Evolutionary conservation across 2,888 invertebrate genomes (phyloP).

Genomic region (Polyploca ridens): DNA sequence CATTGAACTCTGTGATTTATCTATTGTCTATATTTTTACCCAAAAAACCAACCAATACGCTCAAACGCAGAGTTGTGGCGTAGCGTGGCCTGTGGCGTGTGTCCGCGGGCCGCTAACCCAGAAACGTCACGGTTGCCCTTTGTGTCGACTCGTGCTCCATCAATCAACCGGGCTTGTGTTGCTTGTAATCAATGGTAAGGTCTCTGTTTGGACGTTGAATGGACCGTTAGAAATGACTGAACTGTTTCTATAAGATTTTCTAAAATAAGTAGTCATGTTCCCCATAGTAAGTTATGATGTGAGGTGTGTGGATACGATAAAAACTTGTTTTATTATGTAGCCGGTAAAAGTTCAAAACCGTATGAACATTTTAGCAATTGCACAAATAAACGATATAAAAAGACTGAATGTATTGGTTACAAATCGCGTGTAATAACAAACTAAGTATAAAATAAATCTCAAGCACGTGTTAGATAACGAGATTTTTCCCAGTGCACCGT

Average conservation of each 20-base stretch:
- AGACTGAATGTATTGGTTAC: not conserved
- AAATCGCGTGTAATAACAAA: not conserved
- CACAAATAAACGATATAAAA: not conserved
- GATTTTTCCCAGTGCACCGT: conserved; percentile 26
- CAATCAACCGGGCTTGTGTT: conserved; percentile 30
- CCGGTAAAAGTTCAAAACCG: too few species aligned
- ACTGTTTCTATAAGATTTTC: not conserved
- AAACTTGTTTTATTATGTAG: too few species aligned
- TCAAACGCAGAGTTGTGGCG: too few species aligned
- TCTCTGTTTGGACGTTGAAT: not conserved
- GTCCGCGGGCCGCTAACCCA: conserved; percentile 38
- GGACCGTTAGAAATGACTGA: not conserved
- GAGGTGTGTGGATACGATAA: too few species aligned
- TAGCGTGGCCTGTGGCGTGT: too few species aligned
- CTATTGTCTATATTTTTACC: too few species aligned
- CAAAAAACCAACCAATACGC: too few species aligned
- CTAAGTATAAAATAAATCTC: conserved; percentile 7
- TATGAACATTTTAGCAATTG: not conserved
- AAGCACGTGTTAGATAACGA: conserved; percentile 3
- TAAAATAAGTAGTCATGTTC: not conserved
- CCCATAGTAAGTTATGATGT: too few species aligned
- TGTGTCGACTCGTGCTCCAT: conserved; percentile 54
- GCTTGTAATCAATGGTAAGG: conserved; percentile 40
- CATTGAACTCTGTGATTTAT: too few species aligned
- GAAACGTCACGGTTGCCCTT: conserved; percentile 48